Percentiles rank a stretch among this genome's conserved stretches.
Evolutionary conservation across 2,113 vertebrate genomes (phyloP).

Genomic region (Mus pahari): DNA sequence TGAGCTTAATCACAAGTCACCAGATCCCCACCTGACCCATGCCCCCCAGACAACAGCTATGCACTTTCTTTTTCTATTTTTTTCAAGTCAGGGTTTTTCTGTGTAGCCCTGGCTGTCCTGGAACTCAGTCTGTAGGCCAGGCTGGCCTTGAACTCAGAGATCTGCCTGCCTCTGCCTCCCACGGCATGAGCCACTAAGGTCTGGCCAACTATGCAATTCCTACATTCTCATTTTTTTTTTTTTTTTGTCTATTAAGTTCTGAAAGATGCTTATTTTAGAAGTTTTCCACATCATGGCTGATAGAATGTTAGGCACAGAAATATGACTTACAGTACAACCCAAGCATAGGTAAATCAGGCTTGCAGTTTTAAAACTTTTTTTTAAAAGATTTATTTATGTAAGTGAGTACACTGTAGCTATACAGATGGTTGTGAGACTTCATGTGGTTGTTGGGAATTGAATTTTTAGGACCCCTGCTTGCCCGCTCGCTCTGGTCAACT

Average conservation of each 20-base stretch:
- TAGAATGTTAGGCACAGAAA: neutral
- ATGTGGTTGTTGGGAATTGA: no score
- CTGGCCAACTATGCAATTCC: neutral
- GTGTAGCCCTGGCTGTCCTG: neutral
- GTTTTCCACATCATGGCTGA: neutral
- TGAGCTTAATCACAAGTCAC: neutral
- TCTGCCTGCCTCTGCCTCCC: neutral
- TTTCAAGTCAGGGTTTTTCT: neutral
- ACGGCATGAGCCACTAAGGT: rapidly evolving
- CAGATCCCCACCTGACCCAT: neutral
- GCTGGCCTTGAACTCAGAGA: neutral
- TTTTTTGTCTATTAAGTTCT: conserved; percentile 16
- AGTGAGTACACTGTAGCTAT: no score
- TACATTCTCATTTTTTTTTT: conserved; percentile 35
- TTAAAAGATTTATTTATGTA: no score
- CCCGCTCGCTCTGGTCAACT: no score
- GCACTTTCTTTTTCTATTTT: neutral
- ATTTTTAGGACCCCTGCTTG: no score
- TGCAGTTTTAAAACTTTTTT: neutral
- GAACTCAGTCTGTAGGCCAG: neutral
- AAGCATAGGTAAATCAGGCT: neutral
- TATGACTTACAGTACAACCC: neutral
- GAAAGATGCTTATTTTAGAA: conserved; percentile 32
- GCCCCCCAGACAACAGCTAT: neutral
- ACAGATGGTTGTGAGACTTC: no score